Percentiles rank a stretch among this genome's conserved stretches.
Evolutionary conservation across 1,140 invertebrate species (phyloP).

Genomic region (Neuroterus valhalla): DNA sequence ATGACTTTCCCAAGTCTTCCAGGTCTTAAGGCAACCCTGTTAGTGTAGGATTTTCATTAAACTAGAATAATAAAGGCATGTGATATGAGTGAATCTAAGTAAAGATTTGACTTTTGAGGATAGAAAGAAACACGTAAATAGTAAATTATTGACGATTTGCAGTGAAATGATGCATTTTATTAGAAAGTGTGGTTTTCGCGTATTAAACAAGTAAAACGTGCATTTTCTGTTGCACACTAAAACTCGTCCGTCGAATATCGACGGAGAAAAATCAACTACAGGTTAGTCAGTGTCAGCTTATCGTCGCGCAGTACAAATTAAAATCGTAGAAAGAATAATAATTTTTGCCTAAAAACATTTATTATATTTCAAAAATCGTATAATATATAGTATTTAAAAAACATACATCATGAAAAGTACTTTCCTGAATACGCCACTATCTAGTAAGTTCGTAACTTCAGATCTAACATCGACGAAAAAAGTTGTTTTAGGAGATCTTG

Average conservation of each 20-base stretch:
- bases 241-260: neutral
- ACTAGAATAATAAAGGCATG: slow-evolving; percentile 7
- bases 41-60: slow-evolving; percentile 29
- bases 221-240: slow-evolving; percentile 15
- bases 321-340: slow-evolving; percentile 36
- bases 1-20: too few species aligned
- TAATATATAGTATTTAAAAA: slow-evolving; percentile 27
- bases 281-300: slow-evolving; percentile 7
- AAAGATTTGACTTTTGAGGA: neutral
- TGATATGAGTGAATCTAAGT: neutral
- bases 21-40: too few species aligned
- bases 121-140: slow-evolving; percentile 15
- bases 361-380: slow-evolving; percentile 29
- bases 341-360: slow-evolving; percentile 31
- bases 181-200: slow-evolving; percentile 24
- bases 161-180: slow-evolving; percentile 30
- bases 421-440: slow-evolving; percentile 25
- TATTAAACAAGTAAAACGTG: slow-evolving; percentile 22
- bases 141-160: slow-evolving; percentile 20
- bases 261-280: slow-evolving; percentile 20
- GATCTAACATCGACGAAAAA: slow-evolving; percentile 20
- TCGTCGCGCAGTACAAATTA: slow-evolving; percentile 27
- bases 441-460: slow-evolving; percentile 9
- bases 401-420: slow-evolving; percentile 21
- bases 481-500: slow-evolving; percentile 1